Percentiles rank a stretch among this genome's conserved stretches.
Evolutionary conservation across 2,888 invertebrate genomes (phyloP).

Genomic region (Lepidocyrtinus sp.): DNA sequence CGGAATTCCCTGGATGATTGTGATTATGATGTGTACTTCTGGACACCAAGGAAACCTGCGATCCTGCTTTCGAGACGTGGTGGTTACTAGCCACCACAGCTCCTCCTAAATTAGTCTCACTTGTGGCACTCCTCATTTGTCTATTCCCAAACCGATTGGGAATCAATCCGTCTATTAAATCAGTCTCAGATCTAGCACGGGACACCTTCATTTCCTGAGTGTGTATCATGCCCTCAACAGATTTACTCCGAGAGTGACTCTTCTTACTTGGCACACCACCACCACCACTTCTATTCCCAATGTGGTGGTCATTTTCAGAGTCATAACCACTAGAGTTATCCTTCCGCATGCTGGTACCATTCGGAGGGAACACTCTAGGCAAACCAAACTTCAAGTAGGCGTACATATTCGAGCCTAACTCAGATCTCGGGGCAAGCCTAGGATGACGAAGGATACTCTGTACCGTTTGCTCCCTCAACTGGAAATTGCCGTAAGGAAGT

Average conservation of each 20-base stretch:
- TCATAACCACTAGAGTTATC: conserved; percentile 87
- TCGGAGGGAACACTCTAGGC: conserved; percentile 91
- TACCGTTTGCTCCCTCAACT: conserved; percentile 91
- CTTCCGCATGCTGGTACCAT: conserved; percentile 77
- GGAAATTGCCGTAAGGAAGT: conserved; percentile 94
- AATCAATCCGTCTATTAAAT: conserved; percentile 68
- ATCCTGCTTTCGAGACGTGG: conserved; percentile 78
- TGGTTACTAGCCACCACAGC: conserved; percentile 27
- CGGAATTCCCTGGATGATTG: conserved; percentile 23
- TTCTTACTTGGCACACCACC: conserved; percentile 41
- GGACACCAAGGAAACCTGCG: conserved; percentile 74
- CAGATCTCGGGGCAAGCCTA: conserved; percentile 77
- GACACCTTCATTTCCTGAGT: conserved; percentile 33
- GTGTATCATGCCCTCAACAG: conserved; percentile 37
- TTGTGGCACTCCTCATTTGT: conserved; percentile 72
- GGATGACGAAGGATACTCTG: conserved; percentile 92
- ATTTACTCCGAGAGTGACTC: conserved; percentile 59
- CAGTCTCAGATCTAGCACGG: conserved; percentile 70
- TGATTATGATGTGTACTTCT: conserved; percentile 38
- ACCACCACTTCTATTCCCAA: conserved; percentile 32
- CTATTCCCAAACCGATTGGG: conserved; percentile 62
- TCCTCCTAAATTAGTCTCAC: conserved; percentile 86
- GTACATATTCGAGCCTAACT: conserved; percentile 91
- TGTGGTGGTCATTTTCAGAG: conserved; percentile 69
- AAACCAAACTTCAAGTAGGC: conserved; percentile 95